Conservation (phyloP, 2,113 vertebrate species). For the Nansenia antarctica region DNA sequence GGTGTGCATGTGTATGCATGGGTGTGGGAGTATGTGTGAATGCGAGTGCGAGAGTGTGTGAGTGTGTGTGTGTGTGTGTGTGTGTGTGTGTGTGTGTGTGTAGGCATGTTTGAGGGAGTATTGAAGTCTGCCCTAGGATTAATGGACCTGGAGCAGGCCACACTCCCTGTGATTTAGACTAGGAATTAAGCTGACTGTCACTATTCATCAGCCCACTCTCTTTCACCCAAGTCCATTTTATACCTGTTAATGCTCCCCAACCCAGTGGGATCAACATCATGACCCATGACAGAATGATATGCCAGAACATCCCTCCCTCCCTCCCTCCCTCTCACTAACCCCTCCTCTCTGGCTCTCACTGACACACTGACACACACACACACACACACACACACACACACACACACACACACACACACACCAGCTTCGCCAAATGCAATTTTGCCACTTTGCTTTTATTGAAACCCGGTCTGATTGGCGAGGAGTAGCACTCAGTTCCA, state of each 20-base stretch:
- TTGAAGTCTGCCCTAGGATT: conserved; percentile 30
- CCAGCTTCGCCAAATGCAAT: background rate
- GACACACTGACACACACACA: background rate
- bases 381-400: background rate
- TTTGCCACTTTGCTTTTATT: background rate
- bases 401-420: conserved; percentile 1
- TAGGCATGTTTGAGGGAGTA: conserved; percentile 17
- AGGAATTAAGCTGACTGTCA: conserved; percentile 63
- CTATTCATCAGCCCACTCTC: conserved; percentile 42
- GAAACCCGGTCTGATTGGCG: background rate
- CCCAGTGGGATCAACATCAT: conserved; percentile 31
- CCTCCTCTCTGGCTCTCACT: background rate
- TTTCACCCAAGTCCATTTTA: conserved; percentile 43
- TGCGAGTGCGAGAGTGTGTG: background rate
- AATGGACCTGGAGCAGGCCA: conserved; percentile 50
- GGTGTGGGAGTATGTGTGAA: conserved; percentile 10
- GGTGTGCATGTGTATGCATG: conserved; percentile 15
- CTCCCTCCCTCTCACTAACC: background rate
- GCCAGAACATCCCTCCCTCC: conserved; percentile 9
- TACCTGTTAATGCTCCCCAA: conserved; percentile 35
- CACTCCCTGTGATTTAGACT: conserved; percentile 38
- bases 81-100: conserved; percentile 15
- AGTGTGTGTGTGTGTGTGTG: conserved; percentile 1
- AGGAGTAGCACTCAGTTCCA: background rate
- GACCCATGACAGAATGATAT: conserved; percentile 5